Evolutionary conservation across 2,113 vertebrate species (phyloP), one percentile per base, ranked within the genome.

Genomic region (Cercocebus atys): DNA sequence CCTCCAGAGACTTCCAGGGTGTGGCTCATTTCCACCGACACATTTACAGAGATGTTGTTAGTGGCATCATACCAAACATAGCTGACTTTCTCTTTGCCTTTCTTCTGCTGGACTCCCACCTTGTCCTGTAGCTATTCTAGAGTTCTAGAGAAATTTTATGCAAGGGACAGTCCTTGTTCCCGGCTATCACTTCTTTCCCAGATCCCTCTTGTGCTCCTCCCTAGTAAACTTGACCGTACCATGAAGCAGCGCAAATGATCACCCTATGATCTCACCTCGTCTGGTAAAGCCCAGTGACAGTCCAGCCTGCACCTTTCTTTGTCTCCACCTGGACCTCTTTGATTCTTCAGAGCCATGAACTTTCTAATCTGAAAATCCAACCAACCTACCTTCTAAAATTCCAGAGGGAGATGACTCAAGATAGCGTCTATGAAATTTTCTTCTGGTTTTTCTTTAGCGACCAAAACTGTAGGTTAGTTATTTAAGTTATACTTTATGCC

Each of bases 341-440:
- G 32, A 59, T 1, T 5, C 3, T 93, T 16, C 32, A 61, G 47
- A 90, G 10, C 6, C 17, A 13, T 68, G 32, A 18, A 76, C 8
- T 85, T 90, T 57, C 45, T 52, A 81, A 80, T 75, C 80, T 85
- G 45, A 91, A 80, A 96, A 57, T 35, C 30, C 30, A 95, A 50
- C 6, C 50, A 80, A n/a, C 9, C 9, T 47, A 40, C 11, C 8
- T 55, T 70, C 18, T 52, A 75, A 47, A 89, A 76, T 9, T 20
- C 40, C 88, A 73, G 68, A 55, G 13, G 6, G 6, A 45, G 3
- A 35, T 64, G 38, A 32, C 11, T 27, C 4, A 64, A 82, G 43
- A 79, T 72, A 52, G n/a, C 0, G 22, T 17, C 81, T 27, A 11
- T 32, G 50, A 27, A 43, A 8, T 20, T 64, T 64, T 72, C 40